Evolutionary conservation across 30 jellyfish, hydroid and myxozoan genomes (phyloP).

Genomic region (Aurelia aurita complex sp. Pacific): DNA sequence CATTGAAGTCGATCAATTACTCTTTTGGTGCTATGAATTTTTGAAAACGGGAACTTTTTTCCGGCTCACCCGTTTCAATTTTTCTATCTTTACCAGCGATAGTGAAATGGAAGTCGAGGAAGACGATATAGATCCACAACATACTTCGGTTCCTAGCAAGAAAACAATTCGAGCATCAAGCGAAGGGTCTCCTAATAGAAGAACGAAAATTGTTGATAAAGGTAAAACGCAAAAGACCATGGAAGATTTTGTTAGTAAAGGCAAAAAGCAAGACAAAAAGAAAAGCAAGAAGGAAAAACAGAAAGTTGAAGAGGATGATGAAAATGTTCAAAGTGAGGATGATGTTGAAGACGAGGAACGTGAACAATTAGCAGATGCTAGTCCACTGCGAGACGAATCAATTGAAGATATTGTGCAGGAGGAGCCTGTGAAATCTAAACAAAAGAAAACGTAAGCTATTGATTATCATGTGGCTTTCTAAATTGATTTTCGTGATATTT

Average conservation of each 20-base stretch:
- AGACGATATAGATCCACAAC: not conserved
- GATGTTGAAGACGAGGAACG: not conserved
- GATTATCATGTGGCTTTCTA: too few relatives aligned
- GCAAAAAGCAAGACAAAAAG: not conserved
- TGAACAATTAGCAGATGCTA: too few relatives aligned
- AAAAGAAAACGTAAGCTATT: too few relatives aligned
- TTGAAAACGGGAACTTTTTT: not conserved
- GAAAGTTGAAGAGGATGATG: not conserved
- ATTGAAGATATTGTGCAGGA: too few relatives aligned
- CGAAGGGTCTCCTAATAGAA: not conserved
- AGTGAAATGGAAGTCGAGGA: slow-evolving; percentile 5
- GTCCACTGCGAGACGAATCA: too few relatives aligned
- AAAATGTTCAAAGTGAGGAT: not conserved
- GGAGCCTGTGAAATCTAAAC: too few relatives aligned
- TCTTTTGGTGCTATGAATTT: too few relatives aligned
- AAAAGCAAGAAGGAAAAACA: not conserved
- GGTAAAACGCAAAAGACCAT: not conserved
- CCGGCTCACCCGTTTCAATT: not conserved
- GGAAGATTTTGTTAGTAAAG: not conserved
- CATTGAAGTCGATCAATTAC: too few relatives aligned
- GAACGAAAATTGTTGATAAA: not conserved
- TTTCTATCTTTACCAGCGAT: not conserved
- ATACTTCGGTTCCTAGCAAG: not conserved
- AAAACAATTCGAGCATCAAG: too few relatives aligned
- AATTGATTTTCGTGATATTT: too few relatives aligned